Evolutionary conservation across 2,113 vertebrate species (phyloP), one percentile per base, ranked within the genome.

Genomic region (Gymnogyps californianus): DNA sequence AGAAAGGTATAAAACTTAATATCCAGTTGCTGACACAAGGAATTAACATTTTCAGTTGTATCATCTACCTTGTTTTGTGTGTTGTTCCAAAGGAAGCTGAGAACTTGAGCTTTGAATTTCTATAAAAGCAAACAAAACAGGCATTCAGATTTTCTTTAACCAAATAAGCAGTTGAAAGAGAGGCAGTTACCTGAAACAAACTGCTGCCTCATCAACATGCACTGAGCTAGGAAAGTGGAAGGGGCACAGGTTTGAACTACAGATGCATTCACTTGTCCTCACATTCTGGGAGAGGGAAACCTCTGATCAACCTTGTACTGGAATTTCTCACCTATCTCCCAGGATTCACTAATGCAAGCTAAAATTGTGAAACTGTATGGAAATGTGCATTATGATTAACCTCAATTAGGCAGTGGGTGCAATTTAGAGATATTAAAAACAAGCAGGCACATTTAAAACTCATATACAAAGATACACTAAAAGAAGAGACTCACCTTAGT

Each of bases 31-130:
- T 75, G n/a, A 59, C 46, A 65, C 11, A 10, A 55, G 14, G 38
- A 64, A 79, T 64, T 11, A 84, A 28, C 7, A 25, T 34, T 64
- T 91, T 77, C 34, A 67, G 9, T n/a, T 59, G 3, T 32, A 65
- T 51, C 47, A 94, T 80, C 31, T 95, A 99, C 99, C 98, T 99
- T 96, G 74, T 96, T 99, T 66, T 98, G 96, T 64, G 99, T 98
- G 28, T 99, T 98, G 69, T 62, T 98, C 99, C 99, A 99, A 21
- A 99, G 98, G 65, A 99, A 98, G 92, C 97, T 98, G 93, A 99
- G 96, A 74, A 98, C 98, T 96, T 99, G 98, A 77, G 97, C 98
- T 98, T 98, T 99, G 85, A 99, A 98, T 97, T 99, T 99, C 99
- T 99, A 97, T 7, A 89, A 71, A 93, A 92, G 24, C 11, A 89